Base-by-base conservation (phyloP, 2,797 vertebrate genomes). In the Ctenopoma kingsleyae region DNA sequence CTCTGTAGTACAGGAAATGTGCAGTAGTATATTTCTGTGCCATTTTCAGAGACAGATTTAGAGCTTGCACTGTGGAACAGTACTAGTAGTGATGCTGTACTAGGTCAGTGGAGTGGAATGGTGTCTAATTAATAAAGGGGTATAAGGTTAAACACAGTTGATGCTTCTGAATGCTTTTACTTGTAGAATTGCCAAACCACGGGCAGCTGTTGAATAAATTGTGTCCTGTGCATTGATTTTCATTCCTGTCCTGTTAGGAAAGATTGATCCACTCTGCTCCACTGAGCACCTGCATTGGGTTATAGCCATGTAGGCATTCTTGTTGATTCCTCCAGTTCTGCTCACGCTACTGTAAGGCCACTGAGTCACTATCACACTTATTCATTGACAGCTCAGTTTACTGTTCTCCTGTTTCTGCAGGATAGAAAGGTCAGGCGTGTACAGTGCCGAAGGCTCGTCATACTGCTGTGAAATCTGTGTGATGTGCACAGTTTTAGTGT, bases 151-250 rank as follows among this genome's bases (percentile, higher is more conserved):
- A 75, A 67, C 46, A 48, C 35, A 47, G 48, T 62, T 20, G 61
- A 82, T 56, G 65, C n/a, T 12, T 69, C 47, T 47, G 30, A 69
- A 10, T 1, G 13, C 75, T 62, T 22, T 48, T 53, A 20, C 61
- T 54, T 60, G n/a, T 52, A 25, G 62, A 53, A 61, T 30, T 72
- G 82, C 75, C 35, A 70, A 62, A 71, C 36, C 63, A 47, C 47
- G 9, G 7, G 27, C 67, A 61, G 70, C 66, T 69, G 54, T 71
- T 62, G 65, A 83, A 87, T 83, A 70, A 81, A 86, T 68, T 61
- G 48, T 52, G 63, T 81, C 76, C 50, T 59, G 63, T 71, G 64
- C 78, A 87, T 93, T 84, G 91, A 93, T 91, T 91, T 91, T 87
- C 77, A 71, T 90, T 91, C 82, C 81, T 76, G 84, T 80, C 74